phyloP scores from a whole-genome alignment of 2,888 invertebrate genomes.

The Periphyllus acericola region DNA sequence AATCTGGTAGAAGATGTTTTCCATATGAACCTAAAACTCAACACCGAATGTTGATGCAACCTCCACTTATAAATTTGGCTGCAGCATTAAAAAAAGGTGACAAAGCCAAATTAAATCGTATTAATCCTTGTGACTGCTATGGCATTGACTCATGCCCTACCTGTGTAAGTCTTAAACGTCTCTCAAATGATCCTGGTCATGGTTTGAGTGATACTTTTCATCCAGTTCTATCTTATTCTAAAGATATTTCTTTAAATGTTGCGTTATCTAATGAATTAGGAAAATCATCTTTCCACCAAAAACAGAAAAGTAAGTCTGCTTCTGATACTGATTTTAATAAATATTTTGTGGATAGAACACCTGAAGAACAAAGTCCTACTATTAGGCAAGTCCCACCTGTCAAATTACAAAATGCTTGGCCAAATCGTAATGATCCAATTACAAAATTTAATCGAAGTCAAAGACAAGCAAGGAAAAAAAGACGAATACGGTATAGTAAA shows the following conservation, averaged over 20 bases:
- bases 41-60: slow-evolving; percentile 55
- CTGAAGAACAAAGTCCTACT: slow-evolving; percentile 54
- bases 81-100: slow-evolving; percentile 57
- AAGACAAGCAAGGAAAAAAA: slow-evolving; percentile 54
- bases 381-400: slow-evolving; percentile 55
- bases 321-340: slow-evolving; percentile 47
- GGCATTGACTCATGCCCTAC: slow-evolving; percentile 60
- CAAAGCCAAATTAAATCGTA: slow-evolving; percentile 60
- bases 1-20: slow-evolving; percentile 50
- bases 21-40: slow-evolving; percentile 54
- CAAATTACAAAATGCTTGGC: slow-evolving; percentile 59
- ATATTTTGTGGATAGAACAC: slow-evolving; percentile 55
- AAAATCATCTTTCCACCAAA: slow-evolving; percentile 51
- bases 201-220: slow-evolving; percentile 56
- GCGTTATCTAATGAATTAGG: slow-evolving; percentile 53
- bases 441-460: slow-evolving; percentile 60
- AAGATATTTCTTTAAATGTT: slow-evolving; percentile 52
- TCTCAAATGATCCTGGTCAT: slow-evolving; percentile 45
- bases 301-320: slow-evolving; percentile 50
- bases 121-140: slow-evolving; percentile 57
- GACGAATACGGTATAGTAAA: slow-evolving; percentile 53
- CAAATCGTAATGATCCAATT: slow-evolving; percentile 57
- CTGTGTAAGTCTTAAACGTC: slow-evolving; percentile 52
- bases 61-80: slow-evolving; percentile 53
- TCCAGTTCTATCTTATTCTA: slow-evolving; percentile 50